Percentiles rank a stretch among this genome's conserved stretches.
These are phyloP conservation scores for Plecturocebus donacophilus DNA, from an alignment of 2,113 vertebrate species.

Conservation along the genomic window DNA sequence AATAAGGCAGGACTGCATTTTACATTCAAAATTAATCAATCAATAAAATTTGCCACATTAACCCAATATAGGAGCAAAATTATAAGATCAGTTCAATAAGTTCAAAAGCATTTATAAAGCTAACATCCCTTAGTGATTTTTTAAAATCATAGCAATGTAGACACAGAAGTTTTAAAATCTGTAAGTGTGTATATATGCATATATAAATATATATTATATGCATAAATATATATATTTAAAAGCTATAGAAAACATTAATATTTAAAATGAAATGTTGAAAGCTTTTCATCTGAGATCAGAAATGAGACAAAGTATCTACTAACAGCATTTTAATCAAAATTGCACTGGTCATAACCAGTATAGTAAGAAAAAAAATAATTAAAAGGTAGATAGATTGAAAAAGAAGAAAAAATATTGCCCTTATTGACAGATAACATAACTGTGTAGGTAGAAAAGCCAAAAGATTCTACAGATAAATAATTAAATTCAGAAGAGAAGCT, in stretches of 20 bases:
- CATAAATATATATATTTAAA: not conserved
- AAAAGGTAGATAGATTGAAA: not conserved
- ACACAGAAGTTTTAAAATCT: not conserved
- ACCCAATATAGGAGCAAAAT: not conserved
- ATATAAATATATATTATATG: not conserved
- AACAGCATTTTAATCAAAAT: not conserved
- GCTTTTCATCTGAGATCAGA: not conserved
- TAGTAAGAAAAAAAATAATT: not conserved
- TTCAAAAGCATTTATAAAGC: not conserved
- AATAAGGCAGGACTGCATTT: not conserved
- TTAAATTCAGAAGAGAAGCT: not conserved
- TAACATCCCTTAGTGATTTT: not conserved
- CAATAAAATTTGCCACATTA: not conserved
- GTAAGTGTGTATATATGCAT: not conserved
- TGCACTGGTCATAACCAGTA: not conserved
- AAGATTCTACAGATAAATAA: not conserved
- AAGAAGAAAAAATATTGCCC: not conserved
- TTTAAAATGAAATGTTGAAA: not conserved
- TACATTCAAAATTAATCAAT: slow-evolving; percentile 6
- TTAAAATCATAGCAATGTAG: not conserved
- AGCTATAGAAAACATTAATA: not conserved
- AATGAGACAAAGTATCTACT: not conserved
- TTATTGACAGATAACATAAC: not conserved
- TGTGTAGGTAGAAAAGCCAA: not conserved
- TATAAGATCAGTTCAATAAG: not conserved